phyloP scores from a whole-genome alignment of 2,888 invertebrate genomes.

The Drosophila nigritarsus region DNA sequence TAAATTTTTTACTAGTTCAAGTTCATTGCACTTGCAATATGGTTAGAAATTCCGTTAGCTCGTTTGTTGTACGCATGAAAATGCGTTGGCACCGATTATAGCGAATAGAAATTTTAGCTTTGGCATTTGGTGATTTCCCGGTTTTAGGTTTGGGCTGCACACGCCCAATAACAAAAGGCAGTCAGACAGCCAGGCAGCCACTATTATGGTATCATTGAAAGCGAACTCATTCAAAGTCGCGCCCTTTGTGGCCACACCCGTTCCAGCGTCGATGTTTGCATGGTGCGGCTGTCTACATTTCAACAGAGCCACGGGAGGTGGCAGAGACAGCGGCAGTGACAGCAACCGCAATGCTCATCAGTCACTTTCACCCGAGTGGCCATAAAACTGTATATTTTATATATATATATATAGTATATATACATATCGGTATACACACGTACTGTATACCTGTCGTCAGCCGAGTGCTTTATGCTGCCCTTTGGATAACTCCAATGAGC shows the following conservation, averaged over 20 bases:
- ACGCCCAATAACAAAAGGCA: constrained; percentile 53
- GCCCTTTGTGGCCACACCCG: constrained; percentile 75
- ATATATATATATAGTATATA: constrained; percentile 2
- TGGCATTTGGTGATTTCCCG: constrained; percentile 22
- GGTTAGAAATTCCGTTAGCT: constrained; percentile 20
- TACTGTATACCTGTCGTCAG: constrained; percentile 13
- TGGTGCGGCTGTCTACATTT: constrained; percentile 60
- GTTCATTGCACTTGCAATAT: constrained; percentile 57
- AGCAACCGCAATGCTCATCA: constrained; percentile 68
- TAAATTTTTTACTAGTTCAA: constrained; percentile 29
- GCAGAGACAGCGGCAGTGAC: constrained; percentile 31
- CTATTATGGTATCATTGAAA: constrained; percentile 64
- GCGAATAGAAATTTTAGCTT: constrained; percentile 58
- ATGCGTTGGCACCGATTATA: constrained; percentile 69
- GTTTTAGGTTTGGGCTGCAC: constrained; percentile 35
- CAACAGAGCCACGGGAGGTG: constrained; percentile 45
- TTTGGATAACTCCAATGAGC: constrained; percentile 66
- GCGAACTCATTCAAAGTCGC: constrained; percentile 67
- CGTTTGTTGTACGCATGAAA: constrained; percentile 53
- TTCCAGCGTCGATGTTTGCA: constrained; percentile 32
- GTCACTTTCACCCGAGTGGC: constrained; percentile 75
- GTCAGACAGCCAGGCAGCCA: constrained; percentile 24
- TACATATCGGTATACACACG: constrained; percentile 16
- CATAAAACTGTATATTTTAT: constrained; percentile 67
- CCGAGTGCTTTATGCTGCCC: constrained; percentile 46